phyloP scores from a whole-genome alignment of 2,888 invertebrate genomes.

The Lymantria monacha region DNA sequence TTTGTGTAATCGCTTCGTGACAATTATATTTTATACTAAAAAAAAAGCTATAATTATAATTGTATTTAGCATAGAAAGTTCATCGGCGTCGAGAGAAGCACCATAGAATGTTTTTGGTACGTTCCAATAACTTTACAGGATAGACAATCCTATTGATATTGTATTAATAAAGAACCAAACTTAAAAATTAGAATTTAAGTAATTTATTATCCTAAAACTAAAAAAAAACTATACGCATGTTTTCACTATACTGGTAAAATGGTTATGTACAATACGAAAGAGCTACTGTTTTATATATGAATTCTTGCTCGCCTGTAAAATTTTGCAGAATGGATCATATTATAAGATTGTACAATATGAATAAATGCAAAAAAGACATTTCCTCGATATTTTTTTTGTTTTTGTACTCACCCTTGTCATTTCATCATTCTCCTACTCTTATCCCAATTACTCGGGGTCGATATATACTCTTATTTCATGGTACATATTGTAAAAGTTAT shows the following conservation, averaged over 20 bases:
- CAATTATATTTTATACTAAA: constrained; percentile 63
- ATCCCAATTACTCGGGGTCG: too few relatives aligned
- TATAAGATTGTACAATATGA: constrained; percentile 83
- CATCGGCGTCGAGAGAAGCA: constrained; percentile 76
- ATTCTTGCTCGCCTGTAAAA: constrained; percentile 83
- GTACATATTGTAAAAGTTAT: too few relatives aligned
- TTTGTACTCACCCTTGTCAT: constrained; percentile 1
- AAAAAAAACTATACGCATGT: constrained; percentile 81
- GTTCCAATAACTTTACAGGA: constrained; percentile 77
- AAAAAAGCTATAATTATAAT: constrained; percentile 53
- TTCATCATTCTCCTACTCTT: too few relatives aligned
- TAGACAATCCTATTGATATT: constrained; percentile 82
- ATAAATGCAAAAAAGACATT: constrained; percentile 83
- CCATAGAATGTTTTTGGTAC: constrained; percentile 76
- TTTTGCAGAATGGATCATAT: constrained; percentile 82
- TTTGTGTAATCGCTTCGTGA: constrained; percentile 71
- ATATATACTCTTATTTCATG: too few relatives aligned
- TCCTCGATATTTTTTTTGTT: constrained; percentile 69
- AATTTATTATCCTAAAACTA: constrained; percentile 83
- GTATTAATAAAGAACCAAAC: constrained; percentile 83
- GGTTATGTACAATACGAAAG: constrained; percentile 82
- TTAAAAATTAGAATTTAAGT: constrained; percentile 81
- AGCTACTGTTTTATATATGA: constrained; percentile 83
- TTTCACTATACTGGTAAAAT: constrained; percentile 83
- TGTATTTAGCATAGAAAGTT: constrained; percentile 78